Base-by-base conservation (phyloP, 2,113 vertebrate genomes). In the Platysteira castanea region DNA sequence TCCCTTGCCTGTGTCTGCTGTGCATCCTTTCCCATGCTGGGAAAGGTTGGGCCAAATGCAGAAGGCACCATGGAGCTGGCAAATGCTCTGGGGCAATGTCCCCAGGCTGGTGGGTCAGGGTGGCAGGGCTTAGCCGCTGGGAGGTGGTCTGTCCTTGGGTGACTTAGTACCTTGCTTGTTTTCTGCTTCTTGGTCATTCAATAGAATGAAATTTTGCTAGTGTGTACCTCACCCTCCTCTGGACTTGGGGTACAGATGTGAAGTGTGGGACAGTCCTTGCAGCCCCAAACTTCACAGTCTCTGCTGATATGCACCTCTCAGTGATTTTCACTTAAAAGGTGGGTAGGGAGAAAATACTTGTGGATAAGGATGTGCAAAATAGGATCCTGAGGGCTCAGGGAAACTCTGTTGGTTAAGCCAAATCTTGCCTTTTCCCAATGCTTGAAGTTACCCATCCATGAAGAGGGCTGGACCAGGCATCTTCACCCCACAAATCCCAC, bases 1-100 rank as follows among this genome's bases (percentile, higher is more conserved):
- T 92, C 68, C 54, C 59, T 79, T 46, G 33, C 50, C 27, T 81
- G 16, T 77, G 89, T 87, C 89, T 95, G 78, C 78, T 64, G 12
- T 71, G n/a, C 77, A 94, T 93, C 87, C 87, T 78, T 70, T 91
- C 61, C 44, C 2, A 1, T 89, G 39, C 33, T 2, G 21, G 56
- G 56, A 78, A 84, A 60, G 1, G 27, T 5, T 87, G 78, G 42
- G 21, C 11, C 70, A 75, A 85, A 52, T 54, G 61, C 49, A 64
- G 46, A 50, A 80, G 33, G 42, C 0, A 16, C 27, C 0, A 0
- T 1, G 4, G 67, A 54, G 37, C 53, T 81, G 64, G n/a, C 30
- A 87, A 64, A 77, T 89, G 67, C 35, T 61, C 37, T 37, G 47
- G 35, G 27, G 11, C 31, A 44, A 12, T 31, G 44, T 65, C 10